Base-by-base conservation (phyloP, 2,797 vertebrate genomes). In the Melopsittacus undulatus region DNA sequence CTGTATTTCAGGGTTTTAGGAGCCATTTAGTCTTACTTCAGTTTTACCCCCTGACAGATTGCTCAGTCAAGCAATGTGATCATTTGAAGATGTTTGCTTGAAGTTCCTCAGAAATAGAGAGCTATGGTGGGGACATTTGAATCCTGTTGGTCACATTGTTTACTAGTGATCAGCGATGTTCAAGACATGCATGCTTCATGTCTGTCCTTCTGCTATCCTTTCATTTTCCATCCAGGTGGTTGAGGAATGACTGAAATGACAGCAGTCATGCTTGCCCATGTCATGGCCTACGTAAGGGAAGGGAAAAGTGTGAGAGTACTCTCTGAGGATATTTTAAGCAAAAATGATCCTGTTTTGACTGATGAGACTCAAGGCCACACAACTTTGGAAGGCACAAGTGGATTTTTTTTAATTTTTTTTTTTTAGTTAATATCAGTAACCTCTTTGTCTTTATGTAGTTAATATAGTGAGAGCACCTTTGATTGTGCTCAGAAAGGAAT, bases 401-500 rank as follows among this genome's bases (percentile, higher is more conserved):
- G 46, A 95, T 90, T 88, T 1, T 70, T 46, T 77, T 11, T 36
- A 9, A 36, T 36, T 34, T 54, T 54, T 54, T 52, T 56, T n/a
- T 59, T 59, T 36, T 73, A 77, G 29, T 70, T 96, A 74, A n/a
- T 77, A 66, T 89, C 86, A 79, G 45, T 89, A 91, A 73, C 34
- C 54, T 68, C 94, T 90, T 85, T 89, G 83, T 87, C 73, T 94
- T 94, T 76, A 86, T 90, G 66, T 79, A 84, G 59, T 74, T 78
- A 66, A 66, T 81, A 38, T 69, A 95, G 63, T 56, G 77, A 90
- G 85, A 92, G 51, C 49, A 36, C 42, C 88, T 95, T 96, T 95
- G 91, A 91, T 76, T 94, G 46, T 83, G 59, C 86, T 91, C 83
- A 91, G 93, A 95, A 90, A 59, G 63, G 59, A 95, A 95, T 94